Conservation (phyloP, 2,797 vertebrate genomes). For the Toxotes lorentzi region DNA sequence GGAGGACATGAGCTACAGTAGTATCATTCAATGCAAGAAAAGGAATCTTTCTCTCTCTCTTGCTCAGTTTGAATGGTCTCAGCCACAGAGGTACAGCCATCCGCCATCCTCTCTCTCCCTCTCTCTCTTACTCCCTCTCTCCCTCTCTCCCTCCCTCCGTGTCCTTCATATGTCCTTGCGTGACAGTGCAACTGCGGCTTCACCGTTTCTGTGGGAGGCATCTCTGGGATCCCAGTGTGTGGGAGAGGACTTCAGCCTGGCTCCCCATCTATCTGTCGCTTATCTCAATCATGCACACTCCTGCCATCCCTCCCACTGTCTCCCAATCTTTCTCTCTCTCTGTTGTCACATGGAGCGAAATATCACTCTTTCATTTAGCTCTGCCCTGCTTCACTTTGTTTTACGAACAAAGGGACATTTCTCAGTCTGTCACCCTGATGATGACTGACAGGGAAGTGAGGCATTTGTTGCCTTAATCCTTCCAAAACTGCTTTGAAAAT, state of each 20-base stretch:
- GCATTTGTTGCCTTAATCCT: slow-evolving; percentile 64
- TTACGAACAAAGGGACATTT: slow-evolving; percentile 75
- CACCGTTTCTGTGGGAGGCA: slow-evolving; percentile 69
- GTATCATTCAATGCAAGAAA: slow-evolving; percentile 25
- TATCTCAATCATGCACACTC: slow-evolving; percentile 80
- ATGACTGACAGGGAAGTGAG: slow-evolving; percentile 66
- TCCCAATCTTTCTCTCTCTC: slow-evolving; percentile 52
- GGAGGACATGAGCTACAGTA: slow-evolving; percentile 14
- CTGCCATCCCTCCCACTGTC: slow-evolving; percentile 66
- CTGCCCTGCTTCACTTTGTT: slow-evolving; percentile 69
- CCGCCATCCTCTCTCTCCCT: too few relatives aligned
- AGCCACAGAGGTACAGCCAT: slow-evolving; percentile 38
- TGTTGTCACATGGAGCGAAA: slow-evolving; percentile 57
- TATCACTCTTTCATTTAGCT: slow-evolving; percentile 68
- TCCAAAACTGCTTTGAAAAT: slow-evolving; percentile 60
- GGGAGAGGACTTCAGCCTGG: slow-evolving; percentile 71
- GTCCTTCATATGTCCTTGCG: slow-evolving; percentile 84
- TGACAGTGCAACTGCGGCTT: slow-evolving; percentile 70
- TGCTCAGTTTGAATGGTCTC: slow-evolving; percentile 27
- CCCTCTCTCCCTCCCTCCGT: slow-evolving; percentile 22
- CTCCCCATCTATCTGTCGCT: slow-evolving; percentile 72
- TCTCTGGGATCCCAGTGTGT: slow-evolving; percentile 71
- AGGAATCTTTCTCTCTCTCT: slow-evolving; percentile 17
- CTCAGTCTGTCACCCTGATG: slow-evolving; percentile 68
- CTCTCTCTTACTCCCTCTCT: slow-evolving; percentile 28